Evolutionary conservation across 2,888 invertebrate species (phyloP).

Genomic region (Eugnorisma glareosa): DNA sequence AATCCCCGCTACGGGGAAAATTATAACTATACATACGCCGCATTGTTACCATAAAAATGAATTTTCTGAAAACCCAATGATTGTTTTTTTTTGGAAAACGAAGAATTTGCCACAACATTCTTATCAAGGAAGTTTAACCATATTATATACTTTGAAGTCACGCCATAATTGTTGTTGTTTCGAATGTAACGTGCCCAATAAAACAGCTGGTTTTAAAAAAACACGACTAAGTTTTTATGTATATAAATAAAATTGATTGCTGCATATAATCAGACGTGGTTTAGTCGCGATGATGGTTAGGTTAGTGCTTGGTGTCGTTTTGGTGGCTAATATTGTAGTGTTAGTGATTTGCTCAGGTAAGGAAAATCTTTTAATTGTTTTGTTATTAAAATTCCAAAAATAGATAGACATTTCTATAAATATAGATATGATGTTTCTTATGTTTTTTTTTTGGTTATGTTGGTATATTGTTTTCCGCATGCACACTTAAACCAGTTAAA

Average conservation of each 20-base stretch:
- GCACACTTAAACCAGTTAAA: background rate
- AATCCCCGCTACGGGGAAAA: conserved; percentile 11
- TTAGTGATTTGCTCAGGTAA: conserved; percentile 49
- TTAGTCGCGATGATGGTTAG: conserved; percentile 49
- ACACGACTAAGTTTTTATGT: conserved; percentile 24
- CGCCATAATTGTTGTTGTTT: conserved; percentile 5
- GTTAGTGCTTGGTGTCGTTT: conserved; percentile 20
- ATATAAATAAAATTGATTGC: conserved; percentile 49
- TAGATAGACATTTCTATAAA: background rate
- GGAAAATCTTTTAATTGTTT: background rate
- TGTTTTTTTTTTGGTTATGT: background rate
- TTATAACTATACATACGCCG: background rate
- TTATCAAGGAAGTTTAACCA: background rate
- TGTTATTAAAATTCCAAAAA: background rate
- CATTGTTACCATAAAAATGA: background rate
- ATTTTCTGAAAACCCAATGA: background rate
- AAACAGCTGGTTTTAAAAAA: conserved; percentile 21
- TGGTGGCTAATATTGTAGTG: conserved; percentile 37
- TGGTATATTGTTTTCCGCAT: background rate
- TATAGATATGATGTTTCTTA: no score
- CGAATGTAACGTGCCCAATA: conserved; percentile 32
- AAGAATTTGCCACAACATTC: background rate
- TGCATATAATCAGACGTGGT: conserved; percentile 32
- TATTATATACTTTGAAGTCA: background rate
- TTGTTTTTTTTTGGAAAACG: background rate